Evolutionary conservation across 30 jellyfish, hydroid and myxozoan species (phyloP), one percentile per base, ranked within the genome.

Genomic region (Phacellophora camtschatica): DNA sequence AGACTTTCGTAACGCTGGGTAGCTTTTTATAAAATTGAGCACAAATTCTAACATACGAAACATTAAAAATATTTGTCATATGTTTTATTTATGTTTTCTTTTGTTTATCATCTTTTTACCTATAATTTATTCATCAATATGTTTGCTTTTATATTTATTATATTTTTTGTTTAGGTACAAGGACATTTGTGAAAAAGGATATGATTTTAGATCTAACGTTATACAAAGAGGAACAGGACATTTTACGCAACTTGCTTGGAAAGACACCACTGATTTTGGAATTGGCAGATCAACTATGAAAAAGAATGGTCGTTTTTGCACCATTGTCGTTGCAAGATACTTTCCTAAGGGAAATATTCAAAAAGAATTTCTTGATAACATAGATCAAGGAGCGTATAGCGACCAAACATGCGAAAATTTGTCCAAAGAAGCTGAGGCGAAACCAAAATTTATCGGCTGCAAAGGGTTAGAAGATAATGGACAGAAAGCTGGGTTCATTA

Each of bases 141-240:
- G 22, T 22, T 13, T 28, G 5, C 57, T 12, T 10, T 20, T 2
- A 29, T 35, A 34, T 5, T 71, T 45, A 22, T 74, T 29, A 15
- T 3, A 31, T 25, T 16, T 41, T 37, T 59, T 23, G 22, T 64
- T n/a, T 69, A 92, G 99, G 99, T 93, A 93, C 68, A 62, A 80
- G 16, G 97, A 93, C 32, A 82, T 93, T 56, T 93, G 99, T 65
- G 99, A 93, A 25, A 66, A 65, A 69, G 99, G 99, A 1, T 93
- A 86, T 54, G 92, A 93, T 57, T 93, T 93, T 77, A 69, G 82
- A 35, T 83, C 99, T 19, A 67, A 69, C 24, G 88, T 33, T 28
- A 64, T 69, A 19, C 93, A 82, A 67, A 72, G 49, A 41, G 96
- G 95, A 18, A 93, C 99, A 33, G 90, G 87, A 11, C 97, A 86